Evolutionary conservation across 2,797 vertebrate genomes (phyloP).

Genomic region (Cygnus olor): DNA sequence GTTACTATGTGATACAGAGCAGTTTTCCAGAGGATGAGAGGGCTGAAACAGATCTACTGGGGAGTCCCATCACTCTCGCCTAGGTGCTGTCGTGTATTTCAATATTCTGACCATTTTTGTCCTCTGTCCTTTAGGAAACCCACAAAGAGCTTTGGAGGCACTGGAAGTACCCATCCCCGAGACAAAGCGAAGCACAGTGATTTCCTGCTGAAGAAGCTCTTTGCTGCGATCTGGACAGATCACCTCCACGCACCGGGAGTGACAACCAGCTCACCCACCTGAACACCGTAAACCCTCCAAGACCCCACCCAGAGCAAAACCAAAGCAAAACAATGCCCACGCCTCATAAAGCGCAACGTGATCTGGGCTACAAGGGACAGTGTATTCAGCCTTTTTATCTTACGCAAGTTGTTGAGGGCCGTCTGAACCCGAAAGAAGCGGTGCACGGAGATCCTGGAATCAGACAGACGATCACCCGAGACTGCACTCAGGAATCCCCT

Average conservation of each 20-base stretch:
- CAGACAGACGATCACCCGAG: neutral
- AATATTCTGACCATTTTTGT: neutral
- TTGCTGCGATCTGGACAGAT: neutral
- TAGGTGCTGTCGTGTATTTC: neutral
- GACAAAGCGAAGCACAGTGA: neutral
- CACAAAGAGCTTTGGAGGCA: neutral
- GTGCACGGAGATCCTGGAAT: neutral
- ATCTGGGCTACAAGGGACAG: fast-evolving
- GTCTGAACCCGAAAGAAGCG: neutral
- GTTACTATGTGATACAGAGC: neutral
- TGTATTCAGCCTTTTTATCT: neutral
- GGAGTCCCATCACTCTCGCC: neutral
- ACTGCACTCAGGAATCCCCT: neutral
- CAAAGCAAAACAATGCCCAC: neutral
- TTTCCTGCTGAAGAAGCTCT: neutral
- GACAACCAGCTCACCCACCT: neutral
- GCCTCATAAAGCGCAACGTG: neutral
- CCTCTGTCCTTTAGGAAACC: neutral
- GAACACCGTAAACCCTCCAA: neutral
- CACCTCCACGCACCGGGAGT: neutral
- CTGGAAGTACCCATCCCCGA: neutral
- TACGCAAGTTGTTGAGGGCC: neutral
- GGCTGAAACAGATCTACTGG: neutral
- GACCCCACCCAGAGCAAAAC: neutral
- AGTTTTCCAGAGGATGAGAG: neutral